Conservation (phyloP, 2,113 vertebrate species). For the Zosterops japonicus region DNA sequence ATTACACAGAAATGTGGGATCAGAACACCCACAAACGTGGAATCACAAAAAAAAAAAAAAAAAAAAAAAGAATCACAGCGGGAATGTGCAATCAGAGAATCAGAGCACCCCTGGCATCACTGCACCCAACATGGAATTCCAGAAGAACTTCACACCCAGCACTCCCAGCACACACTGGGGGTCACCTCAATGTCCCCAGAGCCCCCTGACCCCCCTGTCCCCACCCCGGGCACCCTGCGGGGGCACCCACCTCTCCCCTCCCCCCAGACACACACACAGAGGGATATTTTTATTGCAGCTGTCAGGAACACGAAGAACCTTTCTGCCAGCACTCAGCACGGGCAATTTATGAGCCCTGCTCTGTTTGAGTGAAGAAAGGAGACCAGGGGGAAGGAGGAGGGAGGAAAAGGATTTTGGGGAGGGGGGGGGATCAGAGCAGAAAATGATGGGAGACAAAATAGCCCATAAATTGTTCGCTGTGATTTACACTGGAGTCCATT, state of each 20-base stretch:
- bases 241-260: not conserved
- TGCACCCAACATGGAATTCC: accelerated
- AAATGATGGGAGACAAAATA: slow-evolving; percentile 55
- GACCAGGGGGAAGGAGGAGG: no score
- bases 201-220: accelerated
- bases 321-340: slow-evolving; percentile 56
- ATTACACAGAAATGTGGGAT: not conserved
- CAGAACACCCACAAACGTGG: no score
- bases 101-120: not conserved
- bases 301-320: slow-evolving; percentile 56
- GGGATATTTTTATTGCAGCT: slow-evolving; percentile 61
- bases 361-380: slow-evolving; percentile 21
- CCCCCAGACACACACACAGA: not conserved
- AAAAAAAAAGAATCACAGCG: no score
- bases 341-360: slow-evolving; percentile 56
- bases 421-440: not conserved
- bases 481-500: slow-evolving; percentile 62
- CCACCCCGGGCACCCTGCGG: not conserved
- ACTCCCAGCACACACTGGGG: not conserved
- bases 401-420: no score
- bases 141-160: not conserved
- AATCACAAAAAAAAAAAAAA: no score
- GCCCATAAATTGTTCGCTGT: slow-evolving; percentile 52
- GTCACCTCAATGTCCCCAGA: not conserved
- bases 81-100: no score